Evolutionary conservation across 2,113 vertebrate genomes (phyloP).

Genomic region (Python bivittatus): DNA sequence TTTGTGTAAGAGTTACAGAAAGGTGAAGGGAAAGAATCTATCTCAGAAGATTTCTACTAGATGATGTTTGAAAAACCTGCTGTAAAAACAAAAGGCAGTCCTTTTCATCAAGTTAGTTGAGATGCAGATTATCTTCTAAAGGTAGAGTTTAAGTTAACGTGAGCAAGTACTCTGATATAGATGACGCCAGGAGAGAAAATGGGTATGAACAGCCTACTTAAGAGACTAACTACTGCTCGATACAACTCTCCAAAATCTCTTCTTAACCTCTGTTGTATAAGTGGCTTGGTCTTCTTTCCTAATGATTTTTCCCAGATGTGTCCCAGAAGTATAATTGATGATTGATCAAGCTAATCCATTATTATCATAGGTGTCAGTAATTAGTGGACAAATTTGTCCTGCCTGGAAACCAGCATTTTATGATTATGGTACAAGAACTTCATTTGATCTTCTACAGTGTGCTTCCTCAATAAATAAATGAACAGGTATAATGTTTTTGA

Average conservation of each 20-base stretch:
- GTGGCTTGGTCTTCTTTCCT: neutral
- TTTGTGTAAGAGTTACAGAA: neutral
- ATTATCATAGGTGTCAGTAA: neutral
- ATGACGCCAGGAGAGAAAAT: neutral
- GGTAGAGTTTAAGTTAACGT: neutral
- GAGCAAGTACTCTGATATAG: neutral
- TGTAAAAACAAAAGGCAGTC: neutral
- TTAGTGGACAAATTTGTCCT: neutral
- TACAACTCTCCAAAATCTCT: neutral
- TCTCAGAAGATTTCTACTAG: neutral
- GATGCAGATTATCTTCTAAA: neutral
- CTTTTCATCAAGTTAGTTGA: neutral
- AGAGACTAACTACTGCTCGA: neutral
- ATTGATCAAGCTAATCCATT: neutral
- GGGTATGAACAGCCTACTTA: neutral
- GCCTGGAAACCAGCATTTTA: neutral
- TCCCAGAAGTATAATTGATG: neutral
- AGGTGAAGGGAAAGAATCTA: neutral
- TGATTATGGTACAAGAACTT: neutral
- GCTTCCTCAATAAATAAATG: neutral
- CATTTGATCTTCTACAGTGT: neutral
- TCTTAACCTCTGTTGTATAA: neutral
- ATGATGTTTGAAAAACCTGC: neutral
- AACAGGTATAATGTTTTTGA: neutral
- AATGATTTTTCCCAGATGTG: neutral